Evolutionary conservation across 2,113 vertebrate genomes (phyloP).

Genomic region (Platanista minor): DNA sequence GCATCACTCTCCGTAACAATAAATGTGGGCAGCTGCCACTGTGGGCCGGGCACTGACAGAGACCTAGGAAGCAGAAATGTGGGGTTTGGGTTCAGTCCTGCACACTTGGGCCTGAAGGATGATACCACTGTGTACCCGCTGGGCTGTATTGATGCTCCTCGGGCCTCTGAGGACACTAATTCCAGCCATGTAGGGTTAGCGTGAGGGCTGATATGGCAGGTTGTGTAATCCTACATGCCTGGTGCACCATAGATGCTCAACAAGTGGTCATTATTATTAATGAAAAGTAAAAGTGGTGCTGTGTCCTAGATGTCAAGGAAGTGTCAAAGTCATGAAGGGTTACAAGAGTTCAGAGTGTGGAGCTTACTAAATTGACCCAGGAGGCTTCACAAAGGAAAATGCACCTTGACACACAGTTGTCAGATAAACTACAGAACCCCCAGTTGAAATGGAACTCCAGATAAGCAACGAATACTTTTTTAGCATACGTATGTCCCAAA

Average conservation of each 20-base stretch:
- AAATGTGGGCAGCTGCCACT: rapidly evolving
- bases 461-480: not conserved
- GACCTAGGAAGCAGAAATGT: too few species aligned
- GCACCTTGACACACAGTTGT: not conserved
- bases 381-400: not conserved
- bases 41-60: not conserved
- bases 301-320: not conserved
- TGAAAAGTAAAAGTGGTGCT: not conserved
- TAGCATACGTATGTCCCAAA: not conserved
- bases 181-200: rapidly evolving
- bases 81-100: not conserved
- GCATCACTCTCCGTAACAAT: not conserved
- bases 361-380: not conserved
- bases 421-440: not conserved
- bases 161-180: not conserved
- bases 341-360: not conserved
- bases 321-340: not conserved
- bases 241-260: not conserved
- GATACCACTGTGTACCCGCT: rapidly evolving
- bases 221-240: not conserved
- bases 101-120: not conserved
- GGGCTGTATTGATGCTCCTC: not conserved
- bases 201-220: not conserved
- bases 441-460: not conserved
- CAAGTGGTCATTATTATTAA: not conserved